phyloP scores from a whole-genome alignment of 2,888 invertebrate species.

The Agapostemon virescens region DNA sequence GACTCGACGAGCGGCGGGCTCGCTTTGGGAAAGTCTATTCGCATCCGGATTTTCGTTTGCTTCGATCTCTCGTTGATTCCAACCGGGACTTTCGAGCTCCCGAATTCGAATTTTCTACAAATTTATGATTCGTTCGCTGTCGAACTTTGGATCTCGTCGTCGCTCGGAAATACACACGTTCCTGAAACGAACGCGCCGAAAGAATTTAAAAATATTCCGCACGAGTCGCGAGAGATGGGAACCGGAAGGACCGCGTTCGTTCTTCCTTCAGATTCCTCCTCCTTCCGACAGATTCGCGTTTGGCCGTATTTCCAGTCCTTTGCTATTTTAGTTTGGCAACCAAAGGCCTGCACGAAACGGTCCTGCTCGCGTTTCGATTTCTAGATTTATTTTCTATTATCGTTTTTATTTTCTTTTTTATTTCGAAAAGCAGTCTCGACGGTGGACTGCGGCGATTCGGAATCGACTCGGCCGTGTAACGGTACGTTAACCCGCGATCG shows the following conservation, averaged over 20 bases:
- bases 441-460: no score
- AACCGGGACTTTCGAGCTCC: fast-evolving
- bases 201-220: no score
- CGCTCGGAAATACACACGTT: fast-evolving
- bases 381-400: no score
- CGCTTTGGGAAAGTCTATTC: not conserved
- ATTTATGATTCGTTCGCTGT: no score
- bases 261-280: no score
- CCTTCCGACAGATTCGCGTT: no score
- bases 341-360: not conserved
- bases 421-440: not conserved
- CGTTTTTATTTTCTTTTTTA: no score
- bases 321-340: no score
- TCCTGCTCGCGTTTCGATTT: not conserved
- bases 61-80: not conserved
- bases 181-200: not conserved
- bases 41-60: not conserved
- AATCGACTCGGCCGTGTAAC: not conserved
- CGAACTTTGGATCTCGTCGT: no score
- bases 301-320: no score
- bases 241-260: no score
- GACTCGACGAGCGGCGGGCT: not conserved
- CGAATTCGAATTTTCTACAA: not conserved
- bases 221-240: no score
- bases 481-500: slow-evolving; percentile 17